Base-by-base conservation (phyloP, 2,797 vertebrate genomes). In the Crenichthys baileyi region DNA sequence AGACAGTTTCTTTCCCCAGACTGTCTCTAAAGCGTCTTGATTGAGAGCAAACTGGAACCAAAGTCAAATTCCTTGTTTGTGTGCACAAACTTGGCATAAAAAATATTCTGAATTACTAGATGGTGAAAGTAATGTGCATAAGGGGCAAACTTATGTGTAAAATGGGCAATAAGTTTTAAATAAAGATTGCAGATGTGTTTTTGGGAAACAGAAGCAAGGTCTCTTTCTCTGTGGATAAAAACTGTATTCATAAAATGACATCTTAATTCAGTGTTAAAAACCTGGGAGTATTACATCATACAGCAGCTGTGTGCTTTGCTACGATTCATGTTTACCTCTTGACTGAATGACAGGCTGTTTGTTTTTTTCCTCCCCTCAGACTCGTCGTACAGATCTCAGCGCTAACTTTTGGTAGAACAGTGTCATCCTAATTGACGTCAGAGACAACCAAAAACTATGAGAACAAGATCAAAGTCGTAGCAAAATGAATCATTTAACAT, bases 401-500 rank as follows among this genome's bases (percentile, higher is more conserved):
- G 22, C 22, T 18, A 20, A 73, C 53, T 77, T 68, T 74, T 0
- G 0, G 48, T 9, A 73, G 48, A 73, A 44, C 31, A 29, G 65
- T 18, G n/a, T 15, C 70, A 31, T 46, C 71, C 48, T 58, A 73
- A 41, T 31, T 70, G 76, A 77, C 36, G 39, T 55, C 53, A 48
- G 29, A 41, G 31, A 81, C 46, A 22, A 24, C 44, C 3, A 0
- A 53, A 70, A 77, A 60, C 61, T 58, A 55, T 67, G 58, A 67
- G 44, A 76, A 36, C 55, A 6, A 39, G 67, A 67, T 77, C 75
- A 51, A 67, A 77, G 60, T 48, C 31, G 24, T 50, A 20, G 26
- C 44, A n/a, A 72, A 72, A 77, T 50, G 48, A 55, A 73, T 71
- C 39, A 60, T 77, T 70, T 77, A 72, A 67, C 50, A 70, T 39